Evolutionary conservation across 2,888 invertebrate species (phyloP), one percentile per base, ranked within the genome.

Genomic region (Odontocerum albicorne): DNA sequence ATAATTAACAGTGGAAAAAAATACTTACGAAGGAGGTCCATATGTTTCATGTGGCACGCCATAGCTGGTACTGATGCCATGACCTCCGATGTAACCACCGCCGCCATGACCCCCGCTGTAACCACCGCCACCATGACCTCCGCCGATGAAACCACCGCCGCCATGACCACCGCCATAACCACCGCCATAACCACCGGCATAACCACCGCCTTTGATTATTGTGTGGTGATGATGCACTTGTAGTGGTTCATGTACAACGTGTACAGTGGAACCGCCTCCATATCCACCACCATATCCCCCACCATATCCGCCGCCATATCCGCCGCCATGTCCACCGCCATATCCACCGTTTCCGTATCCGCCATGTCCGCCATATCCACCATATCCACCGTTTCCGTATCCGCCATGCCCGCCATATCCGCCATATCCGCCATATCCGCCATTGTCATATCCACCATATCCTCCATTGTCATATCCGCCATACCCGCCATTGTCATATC

Each of bases 381-480:
- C 55, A 58, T 63, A 64, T 57, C 63, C 63, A 63, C 61, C 57
- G 64, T 15, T 59, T 2, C 45, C 52, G n/a, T 21, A 12, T 57
- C 59, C 63, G 51, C 64, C 63, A n/a, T 40, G 16, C 3, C 40
- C 38, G 6, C 36, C 33, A 1, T 58, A 63, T 62, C 62, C 63
- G 55, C 21, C 55, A 58, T 63, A 64, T 57, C 63, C 63, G 63
- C 61, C 57, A 64, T 15, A 59, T n/a, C n/a, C n/a, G n/a, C n/a
- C 62, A 4, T 51, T 57, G 0, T 67, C 68, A n/a, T 40, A 27
- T 4, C 40, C 38, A n/a, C 36, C 33, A 1, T 58, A 63, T 62
- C 62, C 63, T 56, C 21, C 55, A 58, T 63, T 64, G 59, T 63
- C 63, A 63, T 61, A 56, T 64, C 13, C 60, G 1, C 45, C 52